phyloP scores from a whole-genome alignment of 1,140 invertebrate species.

The Brachionus plicatilis region DNA sequence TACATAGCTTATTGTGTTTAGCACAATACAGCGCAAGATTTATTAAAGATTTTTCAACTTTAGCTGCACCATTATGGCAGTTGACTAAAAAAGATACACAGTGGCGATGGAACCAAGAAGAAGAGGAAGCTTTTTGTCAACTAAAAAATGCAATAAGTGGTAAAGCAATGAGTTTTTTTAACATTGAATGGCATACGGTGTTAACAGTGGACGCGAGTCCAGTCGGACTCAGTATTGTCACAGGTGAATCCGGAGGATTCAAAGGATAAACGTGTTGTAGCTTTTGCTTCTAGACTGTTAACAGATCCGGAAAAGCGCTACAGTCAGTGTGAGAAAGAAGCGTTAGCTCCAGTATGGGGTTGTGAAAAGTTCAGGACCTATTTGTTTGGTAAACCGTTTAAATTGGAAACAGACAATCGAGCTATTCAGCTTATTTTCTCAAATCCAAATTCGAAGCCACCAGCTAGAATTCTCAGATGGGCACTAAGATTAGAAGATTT shows the following conservation, averaged over 20 bases:
- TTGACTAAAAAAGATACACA: neutral
- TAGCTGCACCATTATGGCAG: neutral
- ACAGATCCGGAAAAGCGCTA: too few relatives aligned
- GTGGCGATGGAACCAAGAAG: neutral
- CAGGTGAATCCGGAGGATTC: too few relatives aligned
- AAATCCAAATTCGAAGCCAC: too few relatives aligned
- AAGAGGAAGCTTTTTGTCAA: neutral
- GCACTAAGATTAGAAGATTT: too few relatives aligned
- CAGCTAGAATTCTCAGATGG: too few relatives aligned
- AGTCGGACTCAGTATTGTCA: too few relatives aligned
- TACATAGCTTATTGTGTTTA: too few relatives aligned
- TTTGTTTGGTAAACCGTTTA: neutral
- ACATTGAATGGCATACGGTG: neutral
- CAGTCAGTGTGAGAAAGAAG: slow-evolving; percentile 44
- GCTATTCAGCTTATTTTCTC: too few relatives aligned
- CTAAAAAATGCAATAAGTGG: neutral
- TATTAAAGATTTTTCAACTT: neutral
- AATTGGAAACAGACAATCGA: too few relatives aligned
- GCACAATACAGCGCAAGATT: neutral
- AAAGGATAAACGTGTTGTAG: too few relatives aligned
- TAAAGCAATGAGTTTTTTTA: neutral
- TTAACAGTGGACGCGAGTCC: too few relatives aligned
- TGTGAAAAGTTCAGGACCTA: neutral
- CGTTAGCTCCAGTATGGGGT: slow-evolving; percentile 48
- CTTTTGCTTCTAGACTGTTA: too few relatives aligned